Evolutionary conservation across 2,888 invertebrate species (phyloP).

Genomic region (Seira ritae): DNA sequence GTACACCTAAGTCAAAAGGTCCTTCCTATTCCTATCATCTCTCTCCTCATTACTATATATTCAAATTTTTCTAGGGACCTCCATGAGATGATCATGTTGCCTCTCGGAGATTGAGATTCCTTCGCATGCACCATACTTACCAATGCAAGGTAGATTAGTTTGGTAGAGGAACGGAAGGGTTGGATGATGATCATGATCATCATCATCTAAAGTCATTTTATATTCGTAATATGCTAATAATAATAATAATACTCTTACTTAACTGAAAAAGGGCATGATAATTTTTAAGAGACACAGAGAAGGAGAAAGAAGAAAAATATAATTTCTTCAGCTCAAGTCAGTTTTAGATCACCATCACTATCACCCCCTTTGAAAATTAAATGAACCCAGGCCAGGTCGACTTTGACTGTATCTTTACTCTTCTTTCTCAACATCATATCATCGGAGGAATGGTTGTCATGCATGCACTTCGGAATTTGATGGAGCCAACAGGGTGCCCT

Average conservation of each 20-base stretch:
- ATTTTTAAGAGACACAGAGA: background rate
- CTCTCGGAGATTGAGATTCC: background rate
- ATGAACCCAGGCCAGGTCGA: too few species aligned
- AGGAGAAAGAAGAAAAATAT: background rate
- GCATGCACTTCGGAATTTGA: background rate
- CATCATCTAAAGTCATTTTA: background rate
- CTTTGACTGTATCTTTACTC: background rate
- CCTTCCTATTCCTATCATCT: too few species aligned
- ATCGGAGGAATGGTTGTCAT: too few species aligned
- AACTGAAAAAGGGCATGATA: constrained; percentile 3
- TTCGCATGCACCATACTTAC: too few species aligned
- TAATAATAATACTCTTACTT: background rate
- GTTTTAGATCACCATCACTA: background rate
- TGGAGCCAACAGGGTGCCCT: constrained; percentile 44
- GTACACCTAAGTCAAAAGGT: too few species aligned
- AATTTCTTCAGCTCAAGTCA: background rate
- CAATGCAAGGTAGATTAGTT: too few species aligned
- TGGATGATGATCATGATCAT: too few species aligned
- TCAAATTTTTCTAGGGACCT: constrained; percentile 23
- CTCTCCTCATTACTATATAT: background rate
- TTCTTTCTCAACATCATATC: background rate
- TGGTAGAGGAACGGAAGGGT: too few species aligned
- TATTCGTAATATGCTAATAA: constrained; percentile 14
- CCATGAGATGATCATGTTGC: constrained; percentile 22
- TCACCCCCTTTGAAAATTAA: background rate